Base-by-base conservation (phyloP, 2,113 vertebrate species). In the Corythornis vintsioides region DNA sequence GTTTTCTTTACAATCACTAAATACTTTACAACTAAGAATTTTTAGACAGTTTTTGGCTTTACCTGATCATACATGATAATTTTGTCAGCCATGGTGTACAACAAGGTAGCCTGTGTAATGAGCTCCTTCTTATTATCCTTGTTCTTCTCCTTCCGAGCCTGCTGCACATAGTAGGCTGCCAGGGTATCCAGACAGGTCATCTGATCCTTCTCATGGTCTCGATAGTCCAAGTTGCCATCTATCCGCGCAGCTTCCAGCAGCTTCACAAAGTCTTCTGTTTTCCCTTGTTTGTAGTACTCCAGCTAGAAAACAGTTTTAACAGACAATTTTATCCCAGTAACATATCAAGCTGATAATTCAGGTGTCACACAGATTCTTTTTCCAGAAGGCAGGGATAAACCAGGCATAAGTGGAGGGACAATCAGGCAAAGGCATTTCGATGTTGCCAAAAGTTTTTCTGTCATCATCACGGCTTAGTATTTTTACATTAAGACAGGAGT, bases 51-150 rank as follows among this genome's bases (percentile, higher is more conserved):
- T 29, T 35, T 52, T 11, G 4, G 25, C 38, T 95, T 98, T 97
- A 99, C 99, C 99, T 99, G 99, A 96, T 99, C 99, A 12, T 99
- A 99, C 99, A 99, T 99, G 94, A 99, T 99, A 97, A 99, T 99
- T 97, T 99, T 99, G 96, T 99, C 99, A 64, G 99, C 99, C 99
- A 99, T 99, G 6, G 99, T 99, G 85, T 99, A 99, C 40, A 99
- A 96, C 70, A 99, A 97, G 15, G 99, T 99, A 83, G 99, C 99
- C 96, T 99, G 99, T 1, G 99, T 99, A 90, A 99, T 99, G 84
- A 99, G 98, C 94, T 99, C 99, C 92, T 99, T 99, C 96, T 99
- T 99, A 91, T 99, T 98, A 97, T 99, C 99, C 96, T 99, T 99
- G 96, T 99, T 99, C 96, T 99, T 99, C 96, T 99, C 99, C 91